Percentiles rank a stretch among this genome's conserved stretches.
Evolutionary conservation across 2,888 invertebrate species (phyloP).

Genomic region (Drosophila paranaensis): DNA sequence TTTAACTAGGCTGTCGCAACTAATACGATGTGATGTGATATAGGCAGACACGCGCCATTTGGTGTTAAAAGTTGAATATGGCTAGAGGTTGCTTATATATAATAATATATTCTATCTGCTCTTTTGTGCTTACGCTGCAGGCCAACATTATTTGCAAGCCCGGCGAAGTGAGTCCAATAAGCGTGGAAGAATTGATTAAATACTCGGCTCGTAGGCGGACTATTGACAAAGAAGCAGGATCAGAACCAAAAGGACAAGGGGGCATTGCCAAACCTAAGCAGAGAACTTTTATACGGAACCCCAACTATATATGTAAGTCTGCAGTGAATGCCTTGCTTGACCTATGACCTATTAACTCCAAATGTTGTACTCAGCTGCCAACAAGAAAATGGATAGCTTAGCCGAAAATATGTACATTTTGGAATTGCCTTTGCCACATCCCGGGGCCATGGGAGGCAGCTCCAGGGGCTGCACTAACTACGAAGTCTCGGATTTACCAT

Average conservation of each 20-base stretch:
- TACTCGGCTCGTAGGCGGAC: too few species aligned
- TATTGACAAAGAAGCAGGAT: neutral
- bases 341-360: neutral
- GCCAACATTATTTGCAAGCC: slow-evolving; percentile 10
- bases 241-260: too few species aligned
- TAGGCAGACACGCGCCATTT: accelerated
- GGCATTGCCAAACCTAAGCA: slow-evolving; percentile 10
- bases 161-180: too few species aligned
- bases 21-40: neutral
- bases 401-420: slow-evolving; percentile 7
- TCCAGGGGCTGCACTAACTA: slow-evolving; percentile 26
- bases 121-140: neutral
- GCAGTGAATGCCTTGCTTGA: neutral
- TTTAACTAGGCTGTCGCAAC: neutral
- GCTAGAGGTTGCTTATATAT: neutral
- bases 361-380: slow-evolving; percentile 10
- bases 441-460: slow-evolving; percentile 29
- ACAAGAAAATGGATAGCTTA: slow-evolving; percentile 1
- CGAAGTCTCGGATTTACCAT: neutral
- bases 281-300: slow-evolving; percentile 39
- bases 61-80: slow-evolving; percentile 10
- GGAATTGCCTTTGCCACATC: slow-evolving; percentile 23
- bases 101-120: neutral
- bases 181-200: too few species aligned
- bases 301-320: slow-evolving; percentile 34